Percentiles rank a stretch among this genome's conserved stretches.
These are phyloP conservation scores for Myopa testacea DNA, from an alignment of 2,888 invertebrate species.

Conservation along the genomic window DNA sequence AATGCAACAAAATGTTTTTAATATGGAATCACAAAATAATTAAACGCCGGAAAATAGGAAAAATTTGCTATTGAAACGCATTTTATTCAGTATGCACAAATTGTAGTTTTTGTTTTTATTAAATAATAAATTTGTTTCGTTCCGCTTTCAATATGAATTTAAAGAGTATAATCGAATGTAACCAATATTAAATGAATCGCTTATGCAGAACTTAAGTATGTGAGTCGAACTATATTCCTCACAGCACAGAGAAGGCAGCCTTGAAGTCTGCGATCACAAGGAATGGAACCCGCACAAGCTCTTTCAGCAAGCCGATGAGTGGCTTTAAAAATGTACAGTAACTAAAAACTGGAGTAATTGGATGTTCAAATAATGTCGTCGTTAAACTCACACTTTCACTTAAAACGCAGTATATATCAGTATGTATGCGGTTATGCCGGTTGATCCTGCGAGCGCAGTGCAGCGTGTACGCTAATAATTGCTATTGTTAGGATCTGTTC, in stretches of 20 bases:
- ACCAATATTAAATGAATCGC: constrained; percentile 33
- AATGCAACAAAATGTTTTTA: too few relatives aligned
- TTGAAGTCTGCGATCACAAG: background rate
- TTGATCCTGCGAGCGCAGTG: background rate
- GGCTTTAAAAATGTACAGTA: background rate
- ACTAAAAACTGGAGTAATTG: background rate
- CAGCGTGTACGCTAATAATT: background rate
- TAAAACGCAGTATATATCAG: background rate
- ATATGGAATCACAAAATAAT: too few relatives aligned
- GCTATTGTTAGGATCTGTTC: constrained; percentile 1
- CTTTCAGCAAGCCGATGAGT: background rate
- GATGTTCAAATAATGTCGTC: too few relatives aligned
- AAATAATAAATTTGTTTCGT: constrained; percentile 22
- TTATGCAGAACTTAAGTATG: constrained; percentile 29
- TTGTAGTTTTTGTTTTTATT: background rate
- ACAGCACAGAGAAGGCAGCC: constrained; percentile 6
- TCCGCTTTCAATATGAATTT: constrained; percentile 31
- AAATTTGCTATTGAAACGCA: background rate
- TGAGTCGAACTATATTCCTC: constrained; percentile 9
- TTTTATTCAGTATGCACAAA: background rate
- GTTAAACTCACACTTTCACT: background rate
- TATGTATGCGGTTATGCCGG: background rate
- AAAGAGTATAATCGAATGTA: constrained; percentile 29
- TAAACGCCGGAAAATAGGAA: too few relatives aligned
- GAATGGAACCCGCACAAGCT: background rate